phyloP scores from a whole-genome alignment of 2,797 vertebrate genomes.

The Odontamblyopus rebecca region DNA sequence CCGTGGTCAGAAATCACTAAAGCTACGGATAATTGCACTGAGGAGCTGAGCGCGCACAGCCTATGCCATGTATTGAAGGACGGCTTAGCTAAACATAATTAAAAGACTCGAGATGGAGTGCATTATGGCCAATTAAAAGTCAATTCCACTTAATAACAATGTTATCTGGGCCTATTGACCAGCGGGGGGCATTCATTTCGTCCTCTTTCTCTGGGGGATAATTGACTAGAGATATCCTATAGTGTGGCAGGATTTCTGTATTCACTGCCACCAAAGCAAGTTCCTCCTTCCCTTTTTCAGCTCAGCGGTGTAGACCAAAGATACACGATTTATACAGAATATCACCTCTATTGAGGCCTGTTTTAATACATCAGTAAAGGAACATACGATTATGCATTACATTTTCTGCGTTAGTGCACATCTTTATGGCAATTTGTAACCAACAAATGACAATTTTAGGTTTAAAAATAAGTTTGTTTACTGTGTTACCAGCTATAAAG shows the following conservation, averaged over 20 bases:
- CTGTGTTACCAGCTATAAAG: too few species aligned
- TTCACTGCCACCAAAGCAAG: slow-evolving; percentile 48
- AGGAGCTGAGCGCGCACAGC: slow-evolving; percentile 62
- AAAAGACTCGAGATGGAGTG: slow-evolving; percentile 73
- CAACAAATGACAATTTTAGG: too few species aligned
- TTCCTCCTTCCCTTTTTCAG: slow-evolving; percentile 11
- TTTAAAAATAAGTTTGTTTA: too few species aligned
- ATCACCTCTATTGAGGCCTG: background rate
- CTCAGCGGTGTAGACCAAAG: background rate
- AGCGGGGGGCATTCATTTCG: slow-evolving; percentile 62
- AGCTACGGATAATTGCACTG: slow-evolving; percentile 68
- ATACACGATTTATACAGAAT: background rate
- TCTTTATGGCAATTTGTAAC: too few species aligned
- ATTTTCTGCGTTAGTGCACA: too few species aligned
- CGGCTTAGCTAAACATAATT: slow-evolving; percentile 74
- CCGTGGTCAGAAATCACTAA: slow-evolving; percentile 74
- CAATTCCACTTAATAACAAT: slow-evolving; percentile 76
- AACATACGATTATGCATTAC: too few species aligned
- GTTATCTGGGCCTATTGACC: slow-evolving; percentile 71
- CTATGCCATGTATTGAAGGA: slow-evolving; percentile 67
- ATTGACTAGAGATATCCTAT: slow-evolving; percentile 62
- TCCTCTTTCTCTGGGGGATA: slow-evolving; percentile 60
- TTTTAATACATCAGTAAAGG: background rate
- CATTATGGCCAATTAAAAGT: slow-evolving; percentile 77
- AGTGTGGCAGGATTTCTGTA: slow-evolving; percentile 53